phyloP scores from a whole-genome alignment of 2,888 invertebrate species.

The Cosmia pyralina region DNA sequence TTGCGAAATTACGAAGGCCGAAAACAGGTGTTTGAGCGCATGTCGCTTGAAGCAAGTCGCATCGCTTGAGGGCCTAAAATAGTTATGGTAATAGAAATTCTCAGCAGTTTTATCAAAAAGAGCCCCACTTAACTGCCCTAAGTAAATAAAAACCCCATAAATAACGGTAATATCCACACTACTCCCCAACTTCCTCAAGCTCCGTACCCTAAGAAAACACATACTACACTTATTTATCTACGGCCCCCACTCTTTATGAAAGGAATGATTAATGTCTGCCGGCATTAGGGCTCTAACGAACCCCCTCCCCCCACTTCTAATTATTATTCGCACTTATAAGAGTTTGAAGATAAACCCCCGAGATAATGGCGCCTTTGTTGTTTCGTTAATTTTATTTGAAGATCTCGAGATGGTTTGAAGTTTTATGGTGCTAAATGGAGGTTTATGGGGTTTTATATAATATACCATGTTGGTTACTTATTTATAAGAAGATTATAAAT shows the following conservation, averaged over 20 bases:
- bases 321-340: slow-evolving; percentile 89
- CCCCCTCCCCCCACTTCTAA: slow-evolving; percentile 78
- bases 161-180: slow-evolving; percentile 71
- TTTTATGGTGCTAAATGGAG: slow-evolving; percentile 19
- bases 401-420: slow-evolving; percentile 22
- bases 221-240: slow-evolving; percentile 91
- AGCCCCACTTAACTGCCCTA: background rate
- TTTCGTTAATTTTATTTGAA: slow-evolving; percentile 65
- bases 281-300: slow-evolving; percentile 89
- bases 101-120: too few species aligned
- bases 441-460: background rate
- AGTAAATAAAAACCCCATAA: slow-evolving; percentile 1
- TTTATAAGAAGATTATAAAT: too few species aligned
- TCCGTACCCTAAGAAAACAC: slow-evolving; percentile 90
- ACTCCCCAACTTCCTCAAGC: slow-evolving; percentile 79
- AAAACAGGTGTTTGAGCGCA: too few species aligned
- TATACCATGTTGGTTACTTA: background rate
- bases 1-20: too few species aligned
- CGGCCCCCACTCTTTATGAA: slow-evolving; percentile 89
- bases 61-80: too few species aligned
- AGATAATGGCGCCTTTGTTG: slow-evolving; percentile 67
- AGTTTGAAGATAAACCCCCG: slow-evolving; percentile 80
- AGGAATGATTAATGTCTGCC: slow-evolving; percentile 90
- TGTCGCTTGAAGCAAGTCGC: too few species aligned
- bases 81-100: too few species aligned